Conservation (phyloP, 1,140 invertebrate genomes). For the Cyclina sinensis region DNA sequence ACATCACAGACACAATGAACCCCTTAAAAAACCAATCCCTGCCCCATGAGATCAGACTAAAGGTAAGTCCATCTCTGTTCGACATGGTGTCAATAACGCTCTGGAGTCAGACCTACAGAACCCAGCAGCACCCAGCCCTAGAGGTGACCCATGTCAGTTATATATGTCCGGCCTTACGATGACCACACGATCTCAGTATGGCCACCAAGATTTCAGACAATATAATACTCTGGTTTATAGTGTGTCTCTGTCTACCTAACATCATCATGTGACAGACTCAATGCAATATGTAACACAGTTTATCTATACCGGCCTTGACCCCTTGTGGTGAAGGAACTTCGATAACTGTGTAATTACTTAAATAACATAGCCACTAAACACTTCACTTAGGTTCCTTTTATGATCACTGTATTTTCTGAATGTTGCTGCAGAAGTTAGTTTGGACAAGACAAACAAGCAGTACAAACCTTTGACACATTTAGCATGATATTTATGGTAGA, state of each 20-base stretch:
- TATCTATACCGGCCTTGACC: too few species aligned
- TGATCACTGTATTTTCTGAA: too few species aligned
- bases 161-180: slow-evolving; percentile 66
- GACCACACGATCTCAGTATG: slow-evolving; percentile 51
- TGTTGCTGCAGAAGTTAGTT: too few species aligned
- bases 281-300: too few species aligned
- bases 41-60: slow-evolving; percentile 1
- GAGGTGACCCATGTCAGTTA: neutral
- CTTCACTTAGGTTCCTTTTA: too few species aligned
- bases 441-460: too few species aligned
- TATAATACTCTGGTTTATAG: slow-evolving; percentile 45
- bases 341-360: too few species aligned
- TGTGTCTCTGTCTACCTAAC: slow-evolving; percentile 60
- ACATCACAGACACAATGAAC: slow-evolving; percentile 47
- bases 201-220: slow-evolving; percentile 69
- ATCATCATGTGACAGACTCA: slow-evolving; percentile 61
- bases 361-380: too few species aligned
- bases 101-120: neutral
- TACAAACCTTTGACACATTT: slow-evolving; percentile 95
- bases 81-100: neutral
- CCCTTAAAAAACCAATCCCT: slow-evolving; percentile 44
- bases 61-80: slow-evolving; percentile 15
- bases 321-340: too few species aligned
- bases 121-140: slow-evolving; percentile 8
- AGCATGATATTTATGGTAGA: slow-evolving; percentile 97